Conservation (phyloP, 2,888 invertebrate species). For the Apamea crenata region DNA sequence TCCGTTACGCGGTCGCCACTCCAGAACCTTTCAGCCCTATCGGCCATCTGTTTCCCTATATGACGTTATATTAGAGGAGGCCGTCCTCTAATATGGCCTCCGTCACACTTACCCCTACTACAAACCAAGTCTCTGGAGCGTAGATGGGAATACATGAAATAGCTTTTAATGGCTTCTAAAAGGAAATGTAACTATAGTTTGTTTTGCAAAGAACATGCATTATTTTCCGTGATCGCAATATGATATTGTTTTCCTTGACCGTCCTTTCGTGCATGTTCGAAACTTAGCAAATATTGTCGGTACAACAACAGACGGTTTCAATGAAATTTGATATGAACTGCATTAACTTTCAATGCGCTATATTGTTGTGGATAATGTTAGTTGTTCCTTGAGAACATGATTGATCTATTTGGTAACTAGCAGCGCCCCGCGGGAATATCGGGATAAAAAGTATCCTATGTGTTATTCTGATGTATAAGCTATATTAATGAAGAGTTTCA, state of each 20-base stretch:
- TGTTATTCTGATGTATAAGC: no score
- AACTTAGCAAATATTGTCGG: not conserved
- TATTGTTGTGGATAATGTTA: not conserved
- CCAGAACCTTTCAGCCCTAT: no score
- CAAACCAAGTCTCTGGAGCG: conserved; percentile 12
- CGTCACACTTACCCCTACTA: not conserved
- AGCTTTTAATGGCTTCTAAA: conserved; percentile 40
- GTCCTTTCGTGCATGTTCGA: conserved; percentile 16
- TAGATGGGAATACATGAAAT: conserved; percentile 37
- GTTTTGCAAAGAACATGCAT: not conserved
- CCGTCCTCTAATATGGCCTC: not conserved
- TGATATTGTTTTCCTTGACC: conserved; percentile 8
- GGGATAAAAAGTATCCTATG: no score
- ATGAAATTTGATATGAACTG: conserved; percentile 19
- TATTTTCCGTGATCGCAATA: not conserved
- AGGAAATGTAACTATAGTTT: not conserved
- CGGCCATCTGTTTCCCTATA: not conserved
- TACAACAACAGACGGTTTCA: not conserved
- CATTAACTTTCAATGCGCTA: conserved; percentile 15
- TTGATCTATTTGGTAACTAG: not conserved
- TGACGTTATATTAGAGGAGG: not conserved
- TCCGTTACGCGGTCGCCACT: no score
- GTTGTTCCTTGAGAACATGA: not conserved
- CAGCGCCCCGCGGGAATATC: no score
- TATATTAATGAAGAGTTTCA: no score